phyloP scores from a whole-genome alignment of 2,113 vertebrate species.

The Eidolon helvum region DNA sequence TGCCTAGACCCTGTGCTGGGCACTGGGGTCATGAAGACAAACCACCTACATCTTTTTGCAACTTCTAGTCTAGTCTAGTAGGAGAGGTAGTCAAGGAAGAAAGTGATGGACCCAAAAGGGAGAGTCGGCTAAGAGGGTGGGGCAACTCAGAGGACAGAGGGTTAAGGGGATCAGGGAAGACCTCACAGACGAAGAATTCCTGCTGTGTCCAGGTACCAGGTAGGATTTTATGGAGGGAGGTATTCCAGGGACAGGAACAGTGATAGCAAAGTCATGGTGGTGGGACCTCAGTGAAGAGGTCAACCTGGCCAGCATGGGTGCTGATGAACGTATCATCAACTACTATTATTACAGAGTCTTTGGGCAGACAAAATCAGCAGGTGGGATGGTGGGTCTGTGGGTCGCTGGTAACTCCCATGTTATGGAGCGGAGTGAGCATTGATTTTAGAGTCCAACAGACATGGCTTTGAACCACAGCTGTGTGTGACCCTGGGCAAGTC shows the following conservation, averaged over 20 bases:
- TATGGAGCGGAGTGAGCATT: background rate
- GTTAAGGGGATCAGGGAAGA: background rate
- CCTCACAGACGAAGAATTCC: background rate
- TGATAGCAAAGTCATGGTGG: background rate
- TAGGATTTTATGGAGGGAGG: background rate
- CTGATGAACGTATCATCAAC: background rate
- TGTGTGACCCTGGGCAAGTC: background rate
- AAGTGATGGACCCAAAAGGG: background rate
- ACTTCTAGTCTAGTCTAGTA: background rate
- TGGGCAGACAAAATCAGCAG: background rate
- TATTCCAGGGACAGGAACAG: background rate
- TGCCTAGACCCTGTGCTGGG: background rate
- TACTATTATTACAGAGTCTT: no score
- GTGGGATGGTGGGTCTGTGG: background rate
- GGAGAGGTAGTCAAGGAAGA: background rate
- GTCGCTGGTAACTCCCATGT: background rate
- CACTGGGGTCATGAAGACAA: background rate
- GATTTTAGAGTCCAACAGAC: background rate
- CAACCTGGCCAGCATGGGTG: background rate
- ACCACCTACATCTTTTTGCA: background rate
- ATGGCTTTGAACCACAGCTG: background rate
- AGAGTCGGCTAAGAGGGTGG: background rate
- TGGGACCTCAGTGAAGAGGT: background rate
- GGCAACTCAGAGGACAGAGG: background rate
- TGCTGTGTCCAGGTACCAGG: background rate